Conservation (phyloP, 1,140 invertebrate genomes). For the Anastrepha obliqua region DNA sequence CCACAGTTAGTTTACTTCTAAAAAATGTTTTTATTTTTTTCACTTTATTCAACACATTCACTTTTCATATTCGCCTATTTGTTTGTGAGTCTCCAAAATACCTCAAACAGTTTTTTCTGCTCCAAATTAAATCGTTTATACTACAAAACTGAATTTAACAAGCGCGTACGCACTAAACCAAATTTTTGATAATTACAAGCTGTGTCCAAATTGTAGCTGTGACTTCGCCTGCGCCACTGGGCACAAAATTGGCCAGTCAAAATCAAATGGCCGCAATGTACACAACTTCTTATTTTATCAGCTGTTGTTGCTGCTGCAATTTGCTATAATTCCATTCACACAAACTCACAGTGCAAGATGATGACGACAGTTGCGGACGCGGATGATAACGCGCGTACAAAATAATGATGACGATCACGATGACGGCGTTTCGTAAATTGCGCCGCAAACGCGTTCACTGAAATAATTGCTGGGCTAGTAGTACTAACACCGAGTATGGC, state of each 20-base stretch:
- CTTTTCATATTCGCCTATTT: not conserved
- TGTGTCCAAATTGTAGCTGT: conserved; percentile 6
- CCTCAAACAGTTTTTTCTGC: not conserved
- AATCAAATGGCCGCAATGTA: not conserved
- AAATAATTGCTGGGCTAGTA: conserved; percentile 39
- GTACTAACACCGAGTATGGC: not conserved
- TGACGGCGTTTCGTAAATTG: conserved; percentile 45
- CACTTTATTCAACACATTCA: not conserved
- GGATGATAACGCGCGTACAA: conserved; percentile 32
- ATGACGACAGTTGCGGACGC: conserved; percentile 55
- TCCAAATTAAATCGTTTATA: conserved; percentile 30
- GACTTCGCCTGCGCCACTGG: not conserved
- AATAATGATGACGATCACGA: conserved; percentile 46
- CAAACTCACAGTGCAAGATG: conserved; percentile 20
- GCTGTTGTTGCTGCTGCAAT: not conserved
- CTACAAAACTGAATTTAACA: not conserved
- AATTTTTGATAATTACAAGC: conserved; percentile 42
- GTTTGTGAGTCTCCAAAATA: not conserved
- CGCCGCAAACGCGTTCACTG: conserved; percentile 47
- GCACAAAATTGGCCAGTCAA: not conserved
- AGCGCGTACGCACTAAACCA: conserved; percentile 1
- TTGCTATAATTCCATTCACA: conserved; percentile 13
- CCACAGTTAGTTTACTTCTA: not conserved
- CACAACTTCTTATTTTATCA: conserved; percentile 40
- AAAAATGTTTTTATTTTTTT: not conserved